phyloP scores from a whole-genome alignment of 2,888 invertebrate genomes.

The Oscheius sp. region DNA sequence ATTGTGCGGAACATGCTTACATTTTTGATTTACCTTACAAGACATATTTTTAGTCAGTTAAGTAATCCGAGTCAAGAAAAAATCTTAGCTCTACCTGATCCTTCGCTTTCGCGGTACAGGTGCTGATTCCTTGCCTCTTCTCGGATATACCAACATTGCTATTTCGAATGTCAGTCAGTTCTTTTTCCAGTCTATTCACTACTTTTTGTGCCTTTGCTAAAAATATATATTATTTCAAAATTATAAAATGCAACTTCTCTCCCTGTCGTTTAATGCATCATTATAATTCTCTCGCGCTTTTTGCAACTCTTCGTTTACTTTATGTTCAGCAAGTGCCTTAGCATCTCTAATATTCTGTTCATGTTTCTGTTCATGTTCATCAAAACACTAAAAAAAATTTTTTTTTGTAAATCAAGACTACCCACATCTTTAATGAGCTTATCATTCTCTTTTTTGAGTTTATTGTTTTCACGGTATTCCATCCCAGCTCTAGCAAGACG shows the following conservation, averaged over 20 bases:
- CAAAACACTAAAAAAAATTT: not conserved
- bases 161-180: not conserved
- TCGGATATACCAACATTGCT: not conserved
- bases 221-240: not conserved
- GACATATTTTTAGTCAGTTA: too few species aligned
- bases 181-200: not conserved
- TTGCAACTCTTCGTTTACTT: not conserved
- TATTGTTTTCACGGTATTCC: conserved; percentile 3
- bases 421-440: conserved; percentile 2
- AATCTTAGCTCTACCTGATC: too few species aligned
- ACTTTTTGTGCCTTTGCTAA: not conserved
- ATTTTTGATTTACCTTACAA: too few species aligned
- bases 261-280: not conserved
- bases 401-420: not conserved
- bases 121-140: not conserved
- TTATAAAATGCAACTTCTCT: too few species aligned
- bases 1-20: too few species aligned
- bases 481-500: not conserved
- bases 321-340: not conserved
- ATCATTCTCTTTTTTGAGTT: conserved; percentile 8
- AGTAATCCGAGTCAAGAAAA: too few species aligned
- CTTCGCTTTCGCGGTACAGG: not conserved
- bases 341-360: conserved; percentile 9
- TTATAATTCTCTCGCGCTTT: not conserved
- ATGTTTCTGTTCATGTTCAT: conserved; percentile 13